Evolutionary conservation across 2,797 vertebrate species (phyloP).

Genomic region (Sebastes wilsoni): DNA sequence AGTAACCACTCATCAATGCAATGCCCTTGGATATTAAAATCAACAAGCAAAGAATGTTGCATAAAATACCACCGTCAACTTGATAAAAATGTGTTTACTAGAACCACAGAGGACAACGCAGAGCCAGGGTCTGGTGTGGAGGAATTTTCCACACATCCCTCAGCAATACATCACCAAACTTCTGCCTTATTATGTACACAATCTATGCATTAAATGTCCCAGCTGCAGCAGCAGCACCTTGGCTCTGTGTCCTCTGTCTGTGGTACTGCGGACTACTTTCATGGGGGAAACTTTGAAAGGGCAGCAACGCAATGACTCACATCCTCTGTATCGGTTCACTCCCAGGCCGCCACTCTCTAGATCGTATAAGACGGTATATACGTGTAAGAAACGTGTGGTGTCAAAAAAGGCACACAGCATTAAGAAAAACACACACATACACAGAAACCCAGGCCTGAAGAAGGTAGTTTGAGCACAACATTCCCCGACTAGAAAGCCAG

Average conservation of each 20-base stretch:
- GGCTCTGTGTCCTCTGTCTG: not conserved
- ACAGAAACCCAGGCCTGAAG: not conserved
- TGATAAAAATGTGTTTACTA: not conserved
- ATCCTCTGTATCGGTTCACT: not conserved
- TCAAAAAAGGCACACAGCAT: not conserved
- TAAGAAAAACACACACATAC: not conserved
- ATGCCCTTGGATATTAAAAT: not conserved
- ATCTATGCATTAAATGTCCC: not conserved
- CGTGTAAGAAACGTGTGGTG: not conserved
- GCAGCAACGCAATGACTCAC: slow-evolving; percentile 22
- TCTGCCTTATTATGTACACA: not conserved
- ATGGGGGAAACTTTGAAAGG: not conserved
- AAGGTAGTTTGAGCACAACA: not conserved
- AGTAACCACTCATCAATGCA: not conserved
- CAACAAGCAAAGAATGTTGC: not conserved
- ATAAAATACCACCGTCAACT: not conserved
- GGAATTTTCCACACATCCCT: not conserved
- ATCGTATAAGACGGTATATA: not conserved
- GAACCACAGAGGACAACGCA: not conserved
- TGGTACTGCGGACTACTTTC: not conserved
- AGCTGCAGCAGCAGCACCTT: not conserved
- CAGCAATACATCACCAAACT: not conserved
- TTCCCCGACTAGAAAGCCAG: not conserved
- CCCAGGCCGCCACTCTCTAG: not conserved
- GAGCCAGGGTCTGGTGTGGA: not conserved